phyloP scores from a whole-genome alignment of 2,113 vertebrate genomes.

The Psettodes erumei region DNA sequence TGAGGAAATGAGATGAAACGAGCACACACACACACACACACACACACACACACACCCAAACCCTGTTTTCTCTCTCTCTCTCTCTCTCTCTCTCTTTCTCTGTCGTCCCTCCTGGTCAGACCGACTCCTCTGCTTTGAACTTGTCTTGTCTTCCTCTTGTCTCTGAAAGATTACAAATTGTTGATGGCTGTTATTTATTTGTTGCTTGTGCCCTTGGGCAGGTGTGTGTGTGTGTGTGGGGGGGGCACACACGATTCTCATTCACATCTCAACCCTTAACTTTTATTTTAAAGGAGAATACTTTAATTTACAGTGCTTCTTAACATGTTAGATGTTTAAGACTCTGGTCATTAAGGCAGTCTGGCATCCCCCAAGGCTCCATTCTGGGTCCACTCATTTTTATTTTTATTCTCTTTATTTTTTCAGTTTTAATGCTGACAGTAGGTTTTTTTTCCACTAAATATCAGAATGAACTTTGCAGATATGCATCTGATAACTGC shows the following conservation, averaged over 20 bases:
- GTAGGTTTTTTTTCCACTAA: background rate
- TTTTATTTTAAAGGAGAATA: background rate
- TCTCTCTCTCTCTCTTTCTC: background rate
- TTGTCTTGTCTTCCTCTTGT: background rate
- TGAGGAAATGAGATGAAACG: conserved; percentile 14
- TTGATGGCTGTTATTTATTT: background rate
- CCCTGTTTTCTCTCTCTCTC: background rate
- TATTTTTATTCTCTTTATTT: background rate
- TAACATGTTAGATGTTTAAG: background rate
- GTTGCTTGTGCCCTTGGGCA: background rate
- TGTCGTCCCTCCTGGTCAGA: background rate
- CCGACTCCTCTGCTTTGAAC: background rate
- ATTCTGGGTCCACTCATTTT: background rate
- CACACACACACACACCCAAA: too few species aligned
- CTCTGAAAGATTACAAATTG: background rate
- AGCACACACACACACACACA: too few species aligned
- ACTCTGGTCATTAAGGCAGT: background rate
- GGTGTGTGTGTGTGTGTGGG: too few species aligned
- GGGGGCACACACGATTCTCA: too few species aligned
- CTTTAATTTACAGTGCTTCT: background rate
- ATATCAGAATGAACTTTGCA: background rate
- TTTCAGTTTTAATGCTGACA: background rate
- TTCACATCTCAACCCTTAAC: background rate
- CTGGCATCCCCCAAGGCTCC: background rate
- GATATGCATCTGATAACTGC: background rate